A percentile compares a stretch with the other conserved stretches of the same genome.
Evolutionary conservation across 2,113 vertebrate species (phyloP).

Genomic region (Crotalus viridis): DNA sequence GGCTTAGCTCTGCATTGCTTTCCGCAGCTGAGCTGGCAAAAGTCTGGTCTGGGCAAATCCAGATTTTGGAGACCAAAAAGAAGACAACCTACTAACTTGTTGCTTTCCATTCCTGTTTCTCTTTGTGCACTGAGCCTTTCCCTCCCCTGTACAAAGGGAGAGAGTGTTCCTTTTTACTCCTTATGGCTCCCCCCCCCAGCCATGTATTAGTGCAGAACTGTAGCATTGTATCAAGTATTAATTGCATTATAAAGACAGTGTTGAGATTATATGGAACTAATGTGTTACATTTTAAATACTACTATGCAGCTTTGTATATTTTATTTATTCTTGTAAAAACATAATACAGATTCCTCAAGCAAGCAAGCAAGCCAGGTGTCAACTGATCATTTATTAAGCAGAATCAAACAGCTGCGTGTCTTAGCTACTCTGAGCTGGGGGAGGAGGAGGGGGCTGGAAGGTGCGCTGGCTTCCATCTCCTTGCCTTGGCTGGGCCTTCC

Average conservation of each 20-base stretch:
- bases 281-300: neutral
- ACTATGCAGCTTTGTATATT: neutral
- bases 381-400: neutral
- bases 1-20: neutral
- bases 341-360: constrained; percentile 15
- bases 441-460: rapidly evolving
- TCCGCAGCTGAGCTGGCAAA: neutral
- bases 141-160: neutral
- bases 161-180: neutral
- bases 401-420: neutral
- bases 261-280: neutral
- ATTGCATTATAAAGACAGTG: neutral
- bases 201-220: neutral
- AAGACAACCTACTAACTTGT: neutral
- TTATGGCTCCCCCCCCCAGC: neutral
- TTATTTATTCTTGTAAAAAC: neutral
- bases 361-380: neutral
- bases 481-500: neutral
- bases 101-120: neutral
- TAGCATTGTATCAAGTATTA: neutral
- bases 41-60: neutral
- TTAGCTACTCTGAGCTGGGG: neutral
- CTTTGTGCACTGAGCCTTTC: neutral
- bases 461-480: neutral
- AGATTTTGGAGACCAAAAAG: neutral